Conservation (phyloP, 1,140 invertebrate species). For the Caenorhabditis remanei region DNA sequence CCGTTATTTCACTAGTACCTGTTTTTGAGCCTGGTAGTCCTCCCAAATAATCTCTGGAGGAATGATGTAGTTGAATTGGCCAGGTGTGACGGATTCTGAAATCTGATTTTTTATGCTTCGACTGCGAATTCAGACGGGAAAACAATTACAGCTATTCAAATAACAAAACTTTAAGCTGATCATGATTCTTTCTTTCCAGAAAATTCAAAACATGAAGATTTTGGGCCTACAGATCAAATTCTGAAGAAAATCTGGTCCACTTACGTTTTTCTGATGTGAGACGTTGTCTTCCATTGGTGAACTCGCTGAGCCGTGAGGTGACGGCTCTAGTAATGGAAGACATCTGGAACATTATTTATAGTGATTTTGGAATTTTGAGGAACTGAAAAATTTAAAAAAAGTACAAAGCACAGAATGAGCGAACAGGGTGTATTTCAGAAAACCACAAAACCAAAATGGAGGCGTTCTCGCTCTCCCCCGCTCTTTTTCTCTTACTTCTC, state of each 20-base stretch:
- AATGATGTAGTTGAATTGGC: slow-evolving; percentile 50
- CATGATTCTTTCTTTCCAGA: background rate
- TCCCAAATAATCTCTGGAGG: slow-evolving; percentile 51
- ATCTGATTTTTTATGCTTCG: background rate
- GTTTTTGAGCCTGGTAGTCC: slow-evolving; percentile 27
- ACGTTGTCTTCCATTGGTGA: slow-evolving; percentile 26
- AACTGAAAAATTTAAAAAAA: background rate
- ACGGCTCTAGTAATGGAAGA: slow-evolving; percentile 46
- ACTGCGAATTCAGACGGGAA: background rate
- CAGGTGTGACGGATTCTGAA: slow-evolving; percentile 37
- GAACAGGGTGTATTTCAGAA: slow-evolving; percentile 1
- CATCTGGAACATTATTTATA: background rate
- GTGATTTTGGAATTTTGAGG: background rate
- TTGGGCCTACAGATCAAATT: too few relatives aligned
- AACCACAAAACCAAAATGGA: slow-evolving; percentile 30
- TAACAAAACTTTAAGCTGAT: background rate
- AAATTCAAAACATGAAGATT: too few relatives aligned
- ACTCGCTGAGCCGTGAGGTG: slow-evolving; percentile 10
- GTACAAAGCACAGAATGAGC: background rate
- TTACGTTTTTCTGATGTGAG: slow-evolving; percentile 23
- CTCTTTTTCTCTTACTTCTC: background rate
- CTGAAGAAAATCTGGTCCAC: background rate
- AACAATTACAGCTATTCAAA: background rate
- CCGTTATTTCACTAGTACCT: background rate
- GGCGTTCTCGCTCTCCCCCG: slow-evolving; percentile 2